Conservation (phyloP, 2,797 vertebrate genomes). For the Acipenser ruthenus region DNA sequence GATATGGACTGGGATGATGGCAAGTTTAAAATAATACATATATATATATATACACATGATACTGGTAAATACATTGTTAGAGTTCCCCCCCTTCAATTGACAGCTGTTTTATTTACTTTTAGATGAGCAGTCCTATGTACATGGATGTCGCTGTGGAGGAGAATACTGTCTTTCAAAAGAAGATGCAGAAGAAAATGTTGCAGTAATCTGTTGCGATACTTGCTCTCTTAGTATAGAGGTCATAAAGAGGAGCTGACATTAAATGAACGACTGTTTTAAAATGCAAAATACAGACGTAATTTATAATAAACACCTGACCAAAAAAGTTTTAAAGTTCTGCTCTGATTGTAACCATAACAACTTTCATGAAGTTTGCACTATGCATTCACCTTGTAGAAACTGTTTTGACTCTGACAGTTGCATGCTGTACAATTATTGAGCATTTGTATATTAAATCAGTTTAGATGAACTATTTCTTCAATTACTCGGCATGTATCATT, state of each 20-base stretch:
- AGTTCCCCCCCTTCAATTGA: neutral
- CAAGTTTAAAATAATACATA: constrained; percentile 21
- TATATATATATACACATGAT: too few species aligned
- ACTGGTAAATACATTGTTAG: too few species aligned
- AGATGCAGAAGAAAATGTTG: constrained; percentile 42
- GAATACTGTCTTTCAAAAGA: constrained; percentile 46
- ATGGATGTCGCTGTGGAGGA: constrained; percentile 60
- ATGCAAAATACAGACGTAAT: neutral
- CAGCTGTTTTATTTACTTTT: constrained; percentile 14
- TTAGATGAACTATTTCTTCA: too few species aligned
- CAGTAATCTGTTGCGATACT: constrained; percentile 55
- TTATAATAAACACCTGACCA: too few species aligned
- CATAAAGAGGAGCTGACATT: constrained; percentile 33
- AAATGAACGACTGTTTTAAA: neutral
- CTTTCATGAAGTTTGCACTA: too few species aligned
- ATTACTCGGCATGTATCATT: too few species aligned
- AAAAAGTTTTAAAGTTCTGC: too few species aligned
- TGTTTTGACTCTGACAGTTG: too few species aligned
- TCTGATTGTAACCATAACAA: too few species aligned
- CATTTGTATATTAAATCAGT: too few species aligned
- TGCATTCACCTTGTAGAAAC: too few species aligned
- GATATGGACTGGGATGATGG: constrained; percentile 64
- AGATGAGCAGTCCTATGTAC: constrained; percentile 52
- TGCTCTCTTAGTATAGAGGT: constrained; percentile 63
- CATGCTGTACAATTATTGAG: too few species aligned